Base-by-base conservation (phyloP, 2,888 invertebrate genomes). In the Pinctada fucata region DNA sequence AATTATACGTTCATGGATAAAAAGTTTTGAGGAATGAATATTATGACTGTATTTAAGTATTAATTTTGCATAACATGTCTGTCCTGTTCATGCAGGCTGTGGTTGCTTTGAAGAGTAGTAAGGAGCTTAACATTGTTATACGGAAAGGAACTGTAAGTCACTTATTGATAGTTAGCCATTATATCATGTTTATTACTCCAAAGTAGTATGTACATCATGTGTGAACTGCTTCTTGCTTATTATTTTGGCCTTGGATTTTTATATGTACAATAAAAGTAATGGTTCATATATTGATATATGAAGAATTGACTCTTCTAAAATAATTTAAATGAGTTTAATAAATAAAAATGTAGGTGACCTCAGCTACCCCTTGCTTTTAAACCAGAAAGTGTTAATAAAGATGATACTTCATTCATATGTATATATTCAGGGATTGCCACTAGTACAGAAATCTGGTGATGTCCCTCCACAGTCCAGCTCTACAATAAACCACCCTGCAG, bases 81-180 rank as follows among this genome's bases (percentile, higher is more conserved):
- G 31, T 31, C 31, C 31, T 31, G 31, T 31, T 31, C 31, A 31
- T 31, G 31, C 31, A 31, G 95, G 97, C 97, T 75, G 96, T 97
- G 84, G 94, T 95, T 80, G 95, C 96, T 51, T 95, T 97, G 95
- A 97, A 97, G 92, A 95, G 95, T 69, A 95, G 95, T 78, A 95
- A 95, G 69, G 95, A 96, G 58, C 94, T 97, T 78, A 96, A 96
- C 88, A 94, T 97, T 88, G 92, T 95, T 45, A 94, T 97, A 50
- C 94, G 96, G 70, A 96, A 96, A 89, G 95, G 95, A 3, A 96
- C 95, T 0, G 97, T 96, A 68, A 94, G 95, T 6, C 31, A 31
- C 31, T 31, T 31, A 31, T 31, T 31, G 31, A 45, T 51, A 45
- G 2, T 47, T 50, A 49, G 58, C 8, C 8, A 58, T 58, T 10